These are phyloP conservation scores for Oreochromis grahami DNA, from an alignment of 2,797 vertebrate species.

Conservation along the genomic window DNA sequence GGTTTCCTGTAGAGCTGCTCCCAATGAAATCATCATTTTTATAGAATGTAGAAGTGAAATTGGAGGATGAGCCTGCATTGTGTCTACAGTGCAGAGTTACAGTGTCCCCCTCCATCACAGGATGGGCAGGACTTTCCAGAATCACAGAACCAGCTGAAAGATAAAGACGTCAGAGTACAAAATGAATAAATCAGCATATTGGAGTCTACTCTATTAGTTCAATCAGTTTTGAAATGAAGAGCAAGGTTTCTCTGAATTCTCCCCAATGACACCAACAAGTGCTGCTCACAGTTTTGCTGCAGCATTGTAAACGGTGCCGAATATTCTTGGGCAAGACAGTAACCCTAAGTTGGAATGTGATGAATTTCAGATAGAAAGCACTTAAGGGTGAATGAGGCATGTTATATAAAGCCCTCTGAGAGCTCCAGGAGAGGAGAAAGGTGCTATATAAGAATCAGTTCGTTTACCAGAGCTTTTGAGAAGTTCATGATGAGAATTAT, in stretches of 20 bases:
- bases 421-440: not conserved
- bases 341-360: not conserved
- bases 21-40: not conserved
- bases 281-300: not conserved
- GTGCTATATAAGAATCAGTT: not conserved
- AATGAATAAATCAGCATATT: not conserved
- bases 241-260: not conserved
- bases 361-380: not conserved
- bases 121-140: not conserved
- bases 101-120: not conserved
- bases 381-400: not conserved
- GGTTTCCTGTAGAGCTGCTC: not conserved
- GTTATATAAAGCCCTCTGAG: not conserved
- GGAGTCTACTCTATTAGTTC: not conserved
- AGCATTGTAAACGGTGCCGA: fast-evolving
- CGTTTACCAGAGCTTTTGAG: not conserved
- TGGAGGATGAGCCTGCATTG: fast-evolving
- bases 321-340: not conserved
- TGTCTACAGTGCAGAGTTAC: not conserved
- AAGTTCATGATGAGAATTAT: fast-evolving
- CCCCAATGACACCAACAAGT: not conserved
- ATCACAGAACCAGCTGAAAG: slow-evolving; percentile 1
- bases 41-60: not conserved
- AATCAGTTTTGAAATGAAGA: not conserved
- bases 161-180: not conserved